Conservation (phyloP, 1,140 invertebrate species). For the Orchesella cincta region DNA sequence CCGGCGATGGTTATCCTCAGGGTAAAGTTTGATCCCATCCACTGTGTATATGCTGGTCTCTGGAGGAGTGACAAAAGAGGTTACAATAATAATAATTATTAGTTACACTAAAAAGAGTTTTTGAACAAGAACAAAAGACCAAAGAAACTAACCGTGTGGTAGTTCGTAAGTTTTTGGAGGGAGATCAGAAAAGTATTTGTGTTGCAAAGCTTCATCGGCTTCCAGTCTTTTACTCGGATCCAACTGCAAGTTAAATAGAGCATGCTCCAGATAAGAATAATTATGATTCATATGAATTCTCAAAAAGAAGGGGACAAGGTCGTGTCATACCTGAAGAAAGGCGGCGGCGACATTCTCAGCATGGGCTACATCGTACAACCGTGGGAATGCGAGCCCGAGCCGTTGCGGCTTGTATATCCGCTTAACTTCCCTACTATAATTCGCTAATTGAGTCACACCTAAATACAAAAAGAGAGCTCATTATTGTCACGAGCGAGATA, state of each 20-base stretch:
- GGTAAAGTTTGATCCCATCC: slow-evolving; percentile 76
- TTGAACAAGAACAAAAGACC: slow-evolving; percentile 33
- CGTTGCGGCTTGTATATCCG: slow-evolving; percentile 73
- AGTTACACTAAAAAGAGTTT: slow-evolving; percentile 52
- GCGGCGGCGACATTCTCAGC: slow-evolving; percentile 83
- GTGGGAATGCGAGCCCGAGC: slow-evolving; percentile 82
- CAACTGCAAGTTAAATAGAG: too few relatives aligned
- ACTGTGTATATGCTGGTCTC: slow-evolving; percentile 90
- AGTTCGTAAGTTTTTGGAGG: slow-evolving; percentile 85
- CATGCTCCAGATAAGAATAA: too few relatives aligned
- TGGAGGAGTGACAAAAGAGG: too few relatives aligned
- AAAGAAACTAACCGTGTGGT: slow-evolving; percentile 73
- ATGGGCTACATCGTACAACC: slow-evolving; percentile 80
- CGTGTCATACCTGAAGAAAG: slow-evolving; percentile 67
- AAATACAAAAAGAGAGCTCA: slow-evolving; percentile 24
- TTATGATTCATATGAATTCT: slow-evolving; percentile 12
- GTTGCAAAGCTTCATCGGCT: slow-evolving; percentile 81
- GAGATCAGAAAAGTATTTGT: slow-evolving; percentile 86
- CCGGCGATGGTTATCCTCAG: slow-evolving; percentile 60
- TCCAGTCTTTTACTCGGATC: slow-evolving; percentile 83
- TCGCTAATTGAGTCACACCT: slow-evolving; percentile 80
- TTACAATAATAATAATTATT: neutral
- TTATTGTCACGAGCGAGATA: neutral
- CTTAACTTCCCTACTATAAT: slow-evolving; percentile 80
- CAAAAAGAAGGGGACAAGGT: slow-evolving; percentile 26